Evolutionary conservation across 2,797 vertebrate genomes (phyloP).

Genomic region (Danio choprae): DNA sequence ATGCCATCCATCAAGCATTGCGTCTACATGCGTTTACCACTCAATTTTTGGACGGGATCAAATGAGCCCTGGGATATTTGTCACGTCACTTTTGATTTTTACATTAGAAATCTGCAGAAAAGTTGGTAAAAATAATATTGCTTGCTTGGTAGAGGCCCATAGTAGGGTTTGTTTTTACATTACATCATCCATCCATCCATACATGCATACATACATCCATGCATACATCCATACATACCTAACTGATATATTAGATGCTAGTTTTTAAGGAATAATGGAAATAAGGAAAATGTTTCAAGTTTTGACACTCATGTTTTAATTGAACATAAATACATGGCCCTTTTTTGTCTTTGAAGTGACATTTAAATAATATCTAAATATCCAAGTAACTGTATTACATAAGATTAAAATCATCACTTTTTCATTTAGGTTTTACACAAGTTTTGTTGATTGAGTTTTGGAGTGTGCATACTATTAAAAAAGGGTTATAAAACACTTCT

Average conservation of each 20-base stretch:
- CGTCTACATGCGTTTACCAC: constrained; percentile 1
- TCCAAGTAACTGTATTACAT: no score
- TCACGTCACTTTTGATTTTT: background rate
- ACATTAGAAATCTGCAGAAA: background rate
- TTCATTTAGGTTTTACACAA: background rate
- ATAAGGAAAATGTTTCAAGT: background rate
- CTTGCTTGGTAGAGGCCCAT: background rate
- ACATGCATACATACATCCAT: no score
- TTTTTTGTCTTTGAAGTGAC: background rate
- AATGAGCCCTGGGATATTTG: background rate
- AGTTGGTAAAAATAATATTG: background rate
- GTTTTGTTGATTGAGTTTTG: background rate
- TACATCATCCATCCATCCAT: no score
- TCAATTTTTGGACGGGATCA: constrained; percentile 18
- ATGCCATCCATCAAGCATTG: constrained; percentile 21
- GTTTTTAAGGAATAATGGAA: background rate
- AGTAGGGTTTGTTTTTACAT: background rate
- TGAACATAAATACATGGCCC: background rate
- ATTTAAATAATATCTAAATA: background rate
- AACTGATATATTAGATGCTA: no score
- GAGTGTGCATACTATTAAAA: background rate
- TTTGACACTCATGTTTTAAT: background rate
- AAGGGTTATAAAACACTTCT: background rate
- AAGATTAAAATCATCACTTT: background rate
- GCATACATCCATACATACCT: no score